Conservation (phyloP, 1,140 invertebrate genomes). For the Ooceraea biroi region DNA sequence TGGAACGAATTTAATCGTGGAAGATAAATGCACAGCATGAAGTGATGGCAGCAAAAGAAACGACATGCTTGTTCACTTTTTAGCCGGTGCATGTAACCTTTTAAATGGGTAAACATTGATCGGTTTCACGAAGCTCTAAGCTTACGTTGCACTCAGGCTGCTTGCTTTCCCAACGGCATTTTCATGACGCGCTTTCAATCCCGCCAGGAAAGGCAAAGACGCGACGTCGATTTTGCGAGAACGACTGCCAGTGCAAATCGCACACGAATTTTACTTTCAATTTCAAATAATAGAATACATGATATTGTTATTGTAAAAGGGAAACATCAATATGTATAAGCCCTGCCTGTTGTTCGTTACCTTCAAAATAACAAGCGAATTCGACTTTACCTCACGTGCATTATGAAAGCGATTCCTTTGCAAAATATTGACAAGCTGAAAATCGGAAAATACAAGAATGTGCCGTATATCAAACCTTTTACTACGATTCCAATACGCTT, state of each 20-base stretch:
- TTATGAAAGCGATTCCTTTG: neutral
- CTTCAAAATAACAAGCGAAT: neutral
- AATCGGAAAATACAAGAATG: neutral
- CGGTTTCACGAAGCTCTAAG: slow-evolving; percentile 41
- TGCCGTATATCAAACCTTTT: slow-evolving; percentile 11
- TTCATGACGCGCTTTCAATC: slow-evolving; percentile 38
- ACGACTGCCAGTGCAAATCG: slow-evolving; percentile 1
- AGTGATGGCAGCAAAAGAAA: neutral
- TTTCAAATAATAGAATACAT: no score
- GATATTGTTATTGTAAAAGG: no score
- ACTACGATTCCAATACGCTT: slow-evolving; percentile 20
- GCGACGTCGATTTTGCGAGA: slow-evolving; percentile 34
- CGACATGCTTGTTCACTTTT: slow-evolving; percentile 47
- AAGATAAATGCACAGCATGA: slow-evolving; percentile 1
- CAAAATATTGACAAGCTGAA: neutral
- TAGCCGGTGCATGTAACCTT: slow-evolving; percentile 43
- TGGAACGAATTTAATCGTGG: slow-evolving; percentile 14
- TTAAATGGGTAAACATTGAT: slow-evolving; percentile 62
- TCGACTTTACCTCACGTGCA: neutral
- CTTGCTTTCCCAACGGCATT: slow-evolving; percentile 56
- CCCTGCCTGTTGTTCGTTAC: neutral
- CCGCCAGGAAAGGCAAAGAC: neutral
- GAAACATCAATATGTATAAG: no score
- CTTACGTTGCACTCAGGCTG: slow-evolving; percentile 55
- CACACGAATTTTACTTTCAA: slow-evolving; percentile 1